Conservation (phyloP, 2,888 invertebrate species). For the Metellina segmentata region DNA sequence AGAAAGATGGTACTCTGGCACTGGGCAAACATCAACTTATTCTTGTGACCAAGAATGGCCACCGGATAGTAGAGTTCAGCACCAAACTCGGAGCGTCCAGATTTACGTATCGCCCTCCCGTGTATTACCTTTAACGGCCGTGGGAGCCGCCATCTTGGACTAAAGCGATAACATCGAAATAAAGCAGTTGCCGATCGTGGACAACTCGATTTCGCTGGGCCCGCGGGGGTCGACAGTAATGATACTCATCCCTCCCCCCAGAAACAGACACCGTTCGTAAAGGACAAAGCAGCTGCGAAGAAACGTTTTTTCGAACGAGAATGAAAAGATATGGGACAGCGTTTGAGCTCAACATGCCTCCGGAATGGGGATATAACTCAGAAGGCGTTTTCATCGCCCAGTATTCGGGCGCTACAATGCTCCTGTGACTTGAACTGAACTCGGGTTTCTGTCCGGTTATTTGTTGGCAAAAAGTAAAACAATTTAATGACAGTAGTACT, state of each 20-base stretch:
- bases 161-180: constrained; percentile 40
- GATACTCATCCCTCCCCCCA: not conserved
- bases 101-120: constrained; percentile 25
- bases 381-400: not conserved
- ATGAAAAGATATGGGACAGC: not conserved
- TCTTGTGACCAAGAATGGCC: not conserved
- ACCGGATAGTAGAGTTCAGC: too few relatives aligned
- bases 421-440: not conserved
- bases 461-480: too few relatives aligned
- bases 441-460: not conserved
- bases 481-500: too few relatives aligned
- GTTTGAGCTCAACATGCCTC: too few relatives aligned
- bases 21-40: too few relatives aligned
- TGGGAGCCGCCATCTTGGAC: constrained; percentile 2
- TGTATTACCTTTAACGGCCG: constrained; percentile 27
- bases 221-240: not conserved
- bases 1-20: too few relatives aligned
- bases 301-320: not conserved
- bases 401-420: not conserved
- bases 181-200: constrained; percentile 21
- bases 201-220: constrained; percentile 2
- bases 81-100: not conserved
- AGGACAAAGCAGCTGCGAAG: not conserved
- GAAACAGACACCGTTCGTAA: not conserved
- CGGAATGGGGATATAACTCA: not conserved